phyloP scores from a whole-genome alignment of 2,888 invertebrate species.

The Caenorhabditis zanzibari region DNA sequence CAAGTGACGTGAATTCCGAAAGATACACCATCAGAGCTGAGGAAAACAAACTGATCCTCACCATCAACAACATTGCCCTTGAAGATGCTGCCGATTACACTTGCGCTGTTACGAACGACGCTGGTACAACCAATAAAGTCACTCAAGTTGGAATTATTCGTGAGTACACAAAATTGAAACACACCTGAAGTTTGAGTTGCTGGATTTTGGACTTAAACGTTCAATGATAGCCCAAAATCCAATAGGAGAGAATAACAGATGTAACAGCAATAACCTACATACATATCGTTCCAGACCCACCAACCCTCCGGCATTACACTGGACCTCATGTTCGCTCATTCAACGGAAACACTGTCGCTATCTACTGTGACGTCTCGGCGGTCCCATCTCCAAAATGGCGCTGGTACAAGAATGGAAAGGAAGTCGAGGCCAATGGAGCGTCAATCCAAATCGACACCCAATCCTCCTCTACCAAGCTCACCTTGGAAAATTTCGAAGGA shows the following conservation, averaged over 20 bases:
- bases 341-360: slow-evolving; percentile 66
- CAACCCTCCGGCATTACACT: slow-evolving; percentile 66
- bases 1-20: slow-evolving; percentile 52
- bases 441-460: slow-evolving; percentile 66
- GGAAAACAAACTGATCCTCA: slow-evolving; percentile 70
- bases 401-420: slow-evolving; percentile 71
- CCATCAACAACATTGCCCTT: slow-evolving; percentile 67
- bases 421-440: slow-evolving; percentile 74
- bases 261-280: too few species aligned
- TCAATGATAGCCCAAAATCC: too few species aligned
- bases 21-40: slow-evolving; percentile 62
- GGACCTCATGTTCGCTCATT: slow-evolving; percentile 66
- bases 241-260: too few species aligned
- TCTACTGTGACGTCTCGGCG: slow-evolving; percentile 76
- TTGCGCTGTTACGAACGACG: slow-evolving; percentile 77
- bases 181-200: too few species aligned
- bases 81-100: slow-evolving; percentile 77
- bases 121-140: slow-evolving; percentile 70
- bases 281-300: slow-evolving; percentile 57
- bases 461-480: slow-evolving; percentile 55
- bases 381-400: slow-evolving; percentile 75
- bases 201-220: too few species aligned
- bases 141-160: slow-evolving; percentile 73
- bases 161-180: too few species aligned
- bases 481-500: slow-evolving; percentile 60